Base-by-base conservation (phyloP, 2,797 vertebrate genomes). In the Okamejei kenojei region DNA sequence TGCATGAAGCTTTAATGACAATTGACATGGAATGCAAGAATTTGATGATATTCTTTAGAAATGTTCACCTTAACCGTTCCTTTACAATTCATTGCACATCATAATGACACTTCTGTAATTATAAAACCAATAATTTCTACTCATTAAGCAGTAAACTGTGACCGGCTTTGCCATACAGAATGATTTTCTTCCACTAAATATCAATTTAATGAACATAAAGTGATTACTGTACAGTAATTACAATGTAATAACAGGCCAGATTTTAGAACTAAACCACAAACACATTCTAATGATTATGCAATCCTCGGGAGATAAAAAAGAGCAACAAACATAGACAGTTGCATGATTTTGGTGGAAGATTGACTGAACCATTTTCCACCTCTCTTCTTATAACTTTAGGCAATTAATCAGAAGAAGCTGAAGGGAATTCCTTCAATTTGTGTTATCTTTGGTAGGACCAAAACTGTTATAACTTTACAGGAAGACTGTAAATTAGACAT, bases 81-180 rank as follows among this genome's bases (percentile, higher is more conserved):
- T 74, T 74, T 54, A 45, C 38, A n/a, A 17, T 92, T n/a, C 71
- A 29, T 71, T 54, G 23, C 68, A 76, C 68, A 92, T 54, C 11
- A 74, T 10, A 74, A 15, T 91, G 35, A 29, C 35, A 54, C 68
- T 13, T 54, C 35, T 74, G 45, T 73, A 73, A 91, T 91, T 92
- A 92, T 54, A 76, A 45, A 26, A 19, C 68, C 71, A 76, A 92
- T 76, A 76, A 92, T 92, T 76, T 92, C 38, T 92, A 54, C 38
- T 45, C 38, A 76, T 92, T 92, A 76, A 92, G 45, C 35, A 92
- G 13, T 26, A 74, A 54, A 76, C 54, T 32, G 68, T 45, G 68
- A 54, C 45, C 23, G 76, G 0, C 71, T 92, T 74, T 76, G 13
- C 71, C 90, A 54, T 13, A 15, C 71, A 92, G 73, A 92, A 92